Base-by-base conservation (phyloP, 2,113 vertebrate genomes). In the Monarcha castaneiventris region DNA sequence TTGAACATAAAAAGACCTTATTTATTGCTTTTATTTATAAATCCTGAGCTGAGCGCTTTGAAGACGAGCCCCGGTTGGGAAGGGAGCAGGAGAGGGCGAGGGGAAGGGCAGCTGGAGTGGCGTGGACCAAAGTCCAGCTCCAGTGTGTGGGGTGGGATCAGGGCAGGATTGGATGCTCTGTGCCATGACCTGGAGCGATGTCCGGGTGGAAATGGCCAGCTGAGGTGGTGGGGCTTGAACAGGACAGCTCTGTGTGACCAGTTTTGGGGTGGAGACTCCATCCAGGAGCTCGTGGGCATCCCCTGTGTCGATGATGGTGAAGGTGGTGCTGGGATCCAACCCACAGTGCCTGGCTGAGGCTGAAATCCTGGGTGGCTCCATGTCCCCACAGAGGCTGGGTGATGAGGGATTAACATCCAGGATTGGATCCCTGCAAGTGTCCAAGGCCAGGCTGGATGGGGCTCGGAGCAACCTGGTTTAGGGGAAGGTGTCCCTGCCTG, bases 11-110 rank as follows among this genome's bases (percentile, higher is more conserved):
- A 84, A 85, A 89, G 51, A 4, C 67, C 75, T 93, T 84, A 93
- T 96, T 96, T 96, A 90, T 96, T 96, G 74, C 68, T 93, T 97
- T 96, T 97, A 96, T 97, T 97, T 97, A 97, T 96, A 97, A 97
- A 92, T 67, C 39, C 44, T 0, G 11, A 58, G 72, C 68, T 7
- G 61, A 51, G 82, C 0, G 8, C 89, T 94, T 90, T 85, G 87
- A 91, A 89, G 77, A 10, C 13, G 16, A 73, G 71, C n/a, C 63
- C 72, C 4, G 9, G 33, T 30, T 41, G 90, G 67, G 94, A 85
- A 94, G 71, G 6, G 72, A 5, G 13, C 21, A 15, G 86, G 62
- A 67, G 48, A 79, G 94, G 89, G 74, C 13, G 78, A 93, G 23
- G 58, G 84, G 87, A 94, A 93, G 95, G 90, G 87, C 59, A 10